Conservation (phyloP, 2,797 vertebrate species). For the Coilia nasus region DNA sequence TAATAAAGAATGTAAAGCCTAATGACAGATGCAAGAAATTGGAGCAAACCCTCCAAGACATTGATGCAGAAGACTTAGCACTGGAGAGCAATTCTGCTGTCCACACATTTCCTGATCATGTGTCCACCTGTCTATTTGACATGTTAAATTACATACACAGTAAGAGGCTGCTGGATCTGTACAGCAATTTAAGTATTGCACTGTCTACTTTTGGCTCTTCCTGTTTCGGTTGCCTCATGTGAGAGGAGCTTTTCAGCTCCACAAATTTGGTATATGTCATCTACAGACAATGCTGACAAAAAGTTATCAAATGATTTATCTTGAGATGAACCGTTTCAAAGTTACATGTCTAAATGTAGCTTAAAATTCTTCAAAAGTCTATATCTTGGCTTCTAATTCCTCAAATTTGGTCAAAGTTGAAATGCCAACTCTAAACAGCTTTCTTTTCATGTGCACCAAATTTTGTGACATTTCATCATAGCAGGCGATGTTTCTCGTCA, state of each 20-base stretch:
- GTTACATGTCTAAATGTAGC: too few relatives aligned
- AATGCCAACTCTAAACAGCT: too few relatives aligned
- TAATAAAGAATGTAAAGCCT: conserved; percentile 28
- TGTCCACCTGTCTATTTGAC: conserved; percentile 26
- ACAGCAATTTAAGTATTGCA: conserved; percentile 36
- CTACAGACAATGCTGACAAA: too few relatives aligned
- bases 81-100: conserved; percentile 33
- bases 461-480: too few relatives aligned
- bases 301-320: too few relatives aligned
- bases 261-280: too few relatives aligned
- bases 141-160: conserved; percentile 43
- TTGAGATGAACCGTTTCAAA: too few relatives aligned
- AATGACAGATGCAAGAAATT: conserved; percentile 30
- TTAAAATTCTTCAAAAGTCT: too few relatives aligned
- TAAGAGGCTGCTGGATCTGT: conserved; percentile 39
- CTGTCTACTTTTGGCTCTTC: conserved; percentile 34
- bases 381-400: too few relatives aligned
- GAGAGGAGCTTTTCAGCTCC: conserved; percentile 38
- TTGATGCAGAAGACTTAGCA: conserved; percentile 38
- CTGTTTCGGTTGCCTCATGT: conserved; percentile 29
- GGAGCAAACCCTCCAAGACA: conserved; percentile 35
- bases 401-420: too few relatives aligned
- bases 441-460: too few relatives aligned
- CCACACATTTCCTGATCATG: conserved; percentile 38
- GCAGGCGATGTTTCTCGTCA: too few relatives aligned